Evolutionary conservation across 1,140 invertebrate species (phyloP), one percentile per base, ranked within the genome.

Genomic region (Heliothis virescens): DNA sequence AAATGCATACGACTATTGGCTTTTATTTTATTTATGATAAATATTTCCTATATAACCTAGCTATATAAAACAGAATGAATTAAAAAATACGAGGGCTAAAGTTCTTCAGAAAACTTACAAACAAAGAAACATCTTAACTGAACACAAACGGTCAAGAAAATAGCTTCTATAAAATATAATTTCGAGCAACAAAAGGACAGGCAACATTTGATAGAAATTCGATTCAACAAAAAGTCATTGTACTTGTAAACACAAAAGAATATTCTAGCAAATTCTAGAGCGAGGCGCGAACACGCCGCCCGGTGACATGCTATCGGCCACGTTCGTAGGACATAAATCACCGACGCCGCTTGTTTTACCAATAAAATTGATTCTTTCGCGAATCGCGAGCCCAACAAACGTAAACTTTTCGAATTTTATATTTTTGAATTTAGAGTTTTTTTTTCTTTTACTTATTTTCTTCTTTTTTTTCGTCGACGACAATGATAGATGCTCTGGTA

Each of bases 321-420:
- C 88, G 90, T 90, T 89, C 88, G 73, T 84, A 86, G 83, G 79
- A 79, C 89, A 92, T 93, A 94, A 94, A 94, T 93, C 91, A 93
- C 88, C 82, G 82, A 83, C 82, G 83, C 81, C 87, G 88, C 85
- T 90, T 92, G 89, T 91, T 93, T 92, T 87, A 90, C 91, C 90
- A 93, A 92, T 93, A 91, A 94, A 93, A 92, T 86, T 88, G 89
- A 93, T 93, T 90, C 88, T 90, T 90, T 92, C 86, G 79, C 85
- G 81, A 83, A 87, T 84, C 83, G 82, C 79, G 81, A 63, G 63
- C 82, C 67, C n/a, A 84, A 62, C 71, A 72, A 83, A 76, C 79
- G 80, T 82, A 82, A 82, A 85, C 81, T 82, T 75, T 74, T 76
- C 18, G 63, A 65, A 67, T 80, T 75, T 79, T 59, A 65, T 71